phyloP scores from a whole-genome alignment of 2,113 vertebrate genomes.

The Pseudorectes ferrugineus region DNA sequence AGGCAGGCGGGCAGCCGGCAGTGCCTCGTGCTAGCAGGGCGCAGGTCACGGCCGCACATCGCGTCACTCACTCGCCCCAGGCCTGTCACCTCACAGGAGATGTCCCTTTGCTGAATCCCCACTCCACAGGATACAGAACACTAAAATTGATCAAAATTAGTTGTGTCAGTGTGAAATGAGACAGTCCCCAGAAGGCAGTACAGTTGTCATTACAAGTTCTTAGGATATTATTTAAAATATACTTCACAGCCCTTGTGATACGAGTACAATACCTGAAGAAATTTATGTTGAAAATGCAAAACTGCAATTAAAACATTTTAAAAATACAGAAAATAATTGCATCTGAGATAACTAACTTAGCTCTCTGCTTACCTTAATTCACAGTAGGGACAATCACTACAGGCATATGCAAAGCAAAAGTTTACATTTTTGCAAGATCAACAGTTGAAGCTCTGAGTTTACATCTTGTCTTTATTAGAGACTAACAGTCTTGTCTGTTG shows the following conservation, averaged over 20 bases:
- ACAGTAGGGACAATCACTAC: not conserved
- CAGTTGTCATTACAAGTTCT: not conserved
- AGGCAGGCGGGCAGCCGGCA: constrained; percentile 76
- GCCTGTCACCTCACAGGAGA: constrained; percentile 82
- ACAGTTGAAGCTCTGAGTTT: not conserved
- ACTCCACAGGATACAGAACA: constrained; percentile 88
- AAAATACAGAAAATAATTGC: not conserved
- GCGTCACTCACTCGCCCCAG: constrained; percentile 71
- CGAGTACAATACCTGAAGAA: not conserved
- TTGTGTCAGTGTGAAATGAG: not conserved
- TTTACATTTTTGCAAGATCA: not conserved
- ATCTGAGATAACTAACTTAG: not conserved
- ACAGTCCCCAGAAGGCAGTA: not conserved
- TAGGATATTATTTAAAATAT: not conserved
- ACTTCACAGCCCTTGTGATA: too few relatives aligned
- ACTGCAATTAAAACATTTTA: not conserved
- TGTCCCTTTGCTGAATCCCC: constrained; percentile 80
- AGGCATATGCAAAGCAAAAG: not conserved
- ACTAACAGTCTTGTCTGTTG: not conserved
- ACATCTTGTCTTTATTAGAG: not conserved
- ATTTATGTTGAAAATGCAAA: not conserved
- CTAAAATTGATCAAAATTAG: constrained; percentile 56
- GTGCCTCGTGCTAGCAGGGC: constrained; percentile 51
- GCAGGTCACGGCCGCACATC: constrained; percentile 58
- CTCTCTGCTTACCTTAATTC: not conserved